Evolutionary conservation across 1,140 invertebrate species (phyloP).

Genomic region (Carcinoscorpius rotundicauda): DNA sequence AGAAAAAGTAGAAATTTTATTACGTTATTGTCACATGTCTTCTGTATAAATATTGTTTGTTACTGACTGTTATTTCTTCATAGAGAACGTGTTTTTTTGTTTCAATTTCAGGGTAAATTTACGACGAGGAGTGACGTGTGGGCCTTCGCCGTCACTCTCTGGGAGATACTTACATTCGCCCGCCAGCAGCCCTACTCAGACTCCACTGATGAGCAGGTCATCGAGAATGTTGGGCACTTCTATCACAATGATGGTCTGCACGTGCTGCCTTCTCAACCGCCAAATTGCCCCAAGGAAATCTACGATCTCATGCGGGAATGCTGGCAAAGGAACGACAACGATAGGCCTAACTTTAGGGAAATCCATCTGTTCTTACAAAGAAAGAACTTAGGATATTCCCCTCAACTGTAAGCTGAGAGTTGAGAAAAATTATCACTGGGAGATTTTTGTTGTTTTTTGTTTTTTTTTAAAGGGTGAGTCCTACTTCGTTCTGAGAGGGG

Average conservation of each 20-base stretch:
- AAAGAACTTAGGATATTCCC: slow-evolving; percentile 65
- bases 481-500: too few relatives aligned
- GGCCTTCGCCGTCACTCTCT: slow-evolving; percentile 77
- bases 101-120: slow-evolving; percentile 56
- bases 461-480: too few relatives aligned
- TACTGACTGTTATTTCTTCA: too few relatives aligned
- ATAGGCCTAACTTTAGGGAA: slow-evolving; percentile 78
- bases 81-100: slow-evolving; percentile 12
- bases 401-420: slow-evolving; percentile 13
- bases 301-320: slow-evolving; percentile 89
- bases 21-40: too few relatives aligned
- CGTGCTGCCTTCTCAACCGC: slow-evolving; percentile 52
- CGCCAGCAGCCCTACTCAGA: slow-evolving; percentile 68
- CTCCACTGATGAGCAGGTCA: slow-evolving; percentile 59
- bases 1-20: too few relatives aligned
- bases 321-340: slow-evolving; percentile 72
- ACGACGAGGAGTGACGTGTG: slow-evolving; percentile 76
- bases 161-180: slow-evolving; percentile 78
- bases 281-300: slow-evolving; percentile 76
- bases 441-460: too few relatives aligned
- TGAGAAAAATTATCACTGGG: too few relatives aligned
- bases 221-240: slow-evolving; percentile 59
- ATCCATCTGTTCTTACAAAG: slow-evolving; percentile 82
- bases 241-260: slow-evolving; percentile 51
- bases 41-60: too few relatives aligned